Percentiles rank a stretch among this genome's conserved stretches.
These are phyloP conservation scores for Xenopus laevis DNA, from an alignment of 2,113 vertebrate species.

Conservation along the genomic window DNA sequence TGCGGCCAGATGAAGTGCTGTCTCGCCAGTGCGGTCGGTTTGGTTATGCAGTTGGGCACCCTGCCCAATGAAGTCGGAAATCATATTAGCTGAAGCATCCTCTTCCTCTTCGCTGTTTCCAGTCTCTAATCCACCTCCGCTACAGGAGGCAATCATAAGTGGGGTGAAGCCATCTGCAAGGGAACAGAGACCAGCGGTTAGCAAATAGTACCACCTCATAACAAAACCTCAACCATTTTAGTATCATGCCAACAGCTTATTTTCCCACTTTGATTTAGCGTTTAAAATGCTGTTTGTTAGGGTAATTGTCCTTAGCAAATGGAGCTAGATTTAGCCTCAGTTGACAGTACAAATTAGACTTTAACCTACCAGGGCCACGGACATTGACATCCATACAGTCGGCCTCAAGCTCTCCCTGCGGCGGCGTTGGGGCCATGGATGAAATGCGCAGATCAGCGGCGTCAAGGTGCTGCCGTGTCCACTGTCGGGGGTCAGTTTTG, in stretches of 20 bases:
- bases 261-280: no score
- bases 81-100: slow-evolving; percentile 83
- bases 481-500: slow-evolving; percentile 90
- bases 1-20: slow-evolving; percentile 90
- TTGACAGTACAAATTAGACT: no score
- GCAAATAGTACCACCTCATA: neutral
- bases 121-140: slow-evolving; percentile 90
- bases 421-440: slow-evolving; percentile 90
- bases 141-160: slow-evolving; percentile 96
- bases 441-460: slow-evolving; percentile 89
- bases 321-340: no score
- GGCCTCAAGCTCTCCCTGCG: slow-evolving; percentile 88
- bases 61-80: slow-evolving; percentile 96
- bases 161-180: slow-evolving; percentile 90
- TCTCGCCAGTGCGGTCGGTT: slow-evolving; percentile 94
- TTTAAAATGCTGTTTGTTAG: no score
- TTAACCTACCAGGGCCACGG: slow-evolving; percentile 80
- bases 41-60: slow-evolving; percentile 95
- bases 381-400: slow-evolving; percentile 97
- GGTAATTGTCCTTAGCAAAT: no score
- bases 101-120: slow-evolving; percentile 94
- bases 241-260: no score
- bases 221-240: no score
- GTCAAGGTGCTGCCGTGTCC: slow-evolving; percentile 97
- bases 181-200: neutral